phyloP scores from a whole-genome alignment of 2,888 invertebrate genomes.

The Drosophila cracens region DNA sequence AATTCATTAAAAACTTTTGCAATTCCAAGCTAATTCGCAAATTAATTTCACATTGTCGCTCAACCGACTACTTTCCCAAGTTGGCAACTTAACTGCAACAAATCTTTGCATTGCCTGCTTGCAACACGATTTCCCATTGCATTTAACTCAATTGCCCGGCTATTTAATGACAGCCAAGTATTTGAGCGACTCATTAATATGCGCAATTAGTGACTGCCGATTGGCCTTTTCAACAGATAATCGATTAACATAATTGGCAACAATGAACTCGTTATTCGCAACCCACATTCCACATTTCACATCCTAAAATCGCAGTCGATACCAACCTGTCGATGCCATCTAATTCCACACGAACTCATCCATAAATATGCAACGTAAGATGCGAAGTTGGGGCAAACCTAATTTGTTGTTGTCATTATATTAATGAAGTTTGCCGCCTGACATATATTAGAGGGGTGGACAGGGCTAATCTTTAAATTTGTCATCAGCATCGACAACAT shows the following conservation, averaged over 20 bases:
- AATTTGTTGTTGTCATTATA: conserved; percentile 72
- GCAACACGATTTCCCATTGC: conserved; percentile 29
- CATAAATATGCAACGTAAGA: conserved; percentile 63
- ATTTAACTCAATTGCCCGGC: conserved; percentile 21
- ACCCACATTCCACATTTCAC: background rate
- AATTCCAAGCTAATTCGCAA: conserved; percentile 57
- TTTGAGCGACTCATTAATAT: conserved; percentile 53
- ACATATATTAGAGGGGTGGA: background rate
- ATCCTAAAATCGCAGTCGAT: background rate
- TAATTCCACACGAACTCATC: conserved; percentile 15
- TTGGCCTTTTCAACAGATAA: conserved; percentile 64
- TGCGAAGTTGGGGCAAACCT: conserved; percentile 40
- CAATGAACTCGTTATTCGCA: conserved; percentile 48
- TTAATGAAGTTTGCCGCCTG: conserved; percentile 56
- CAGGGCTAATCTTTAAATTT: conserved; percentile 64
- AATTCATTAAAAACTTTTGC: conserved; percentile 76
- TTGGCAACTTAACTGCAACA: conserved; percentile 29
- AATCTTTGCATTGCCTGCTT: conserved; percentile 16
- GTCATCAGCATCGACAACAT: conserved; percentile 35
- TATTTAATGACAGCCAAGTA: conserved; percentile 29
- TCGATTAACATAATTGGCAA: conserved; percentile 74
- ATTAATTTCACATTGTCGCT: conserved; percentile 59
- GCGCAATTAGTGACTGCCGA: conserved; percentile 64
- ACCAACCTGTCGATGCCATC: background rate
- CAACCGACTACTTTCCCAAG: conserved; percentile 17